Conservation (phyloP, 1,140 invertebrate species). For the Caenorhabditis inopinata region DNA sequence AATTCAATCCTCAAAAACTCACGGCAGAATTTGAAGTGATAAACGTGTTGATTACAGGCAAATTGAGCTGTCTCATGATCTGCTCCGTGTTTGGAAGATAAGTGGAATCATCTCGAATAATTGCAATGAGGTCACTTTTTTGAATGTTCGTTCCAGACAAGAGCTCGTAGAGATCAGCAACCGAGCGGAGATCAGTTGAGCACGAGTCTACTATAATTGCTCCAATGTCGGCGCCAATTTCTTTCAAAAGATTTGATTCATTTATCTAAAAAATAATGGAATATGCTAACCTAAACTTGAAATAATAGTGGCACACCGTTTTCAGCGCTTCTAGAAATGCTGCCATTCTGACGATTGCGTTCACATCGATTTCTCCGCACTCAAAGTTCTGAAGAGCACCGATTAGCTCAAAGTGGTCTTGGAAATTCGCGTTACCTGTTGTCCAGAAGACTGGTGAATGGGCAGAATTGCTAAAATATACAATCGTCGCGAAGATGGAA, state of each 20-base stretch:
- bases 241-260: background rate
- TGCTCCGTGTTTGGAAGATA: constrained; percentile 56
- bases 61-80: constrained; percentile 48
- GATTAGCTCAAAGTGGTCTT: background rate
- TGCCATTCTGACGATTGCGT: constrained; percentile 54
- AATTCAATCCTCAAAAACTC: background rate
- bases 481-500: constrained; percentile 54
- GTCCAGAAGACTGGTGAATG: constrained; percentile 43
- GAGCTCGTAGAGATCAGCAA: constrained; percentile 60
- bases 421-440: background rate
- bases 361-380: constrained; percentile 57
- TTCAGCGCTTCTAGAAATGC: constrained; percentile 55
- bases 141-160: constrained; percentile 59
- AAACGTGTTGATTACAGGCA: constrained; percentile 56
- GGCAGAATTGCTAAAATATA: constrained; percentile 56
- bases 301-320: background rate
- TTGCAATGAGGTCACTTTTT: constrained; percentile 55
- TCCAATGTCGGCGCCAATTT: constrained; percentile 45
- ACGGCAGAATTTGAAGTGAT: constrained; percentile 45
- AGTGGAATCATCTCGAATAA: constrained; percentile 53
- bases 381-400: constrained; percentile 52
- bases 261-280: background rate
- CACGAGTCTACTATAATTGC: constrained; percentile 59
- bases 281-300: background rate
- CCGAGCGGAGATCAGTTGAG: constrained; percentile 54